Percentiles rank a stretch among this genome's conserved stretches.
Evolutionary conservation across 2,113 vertebrate species (phyloP).

Genomic region (Piprites chloris): DNA sequence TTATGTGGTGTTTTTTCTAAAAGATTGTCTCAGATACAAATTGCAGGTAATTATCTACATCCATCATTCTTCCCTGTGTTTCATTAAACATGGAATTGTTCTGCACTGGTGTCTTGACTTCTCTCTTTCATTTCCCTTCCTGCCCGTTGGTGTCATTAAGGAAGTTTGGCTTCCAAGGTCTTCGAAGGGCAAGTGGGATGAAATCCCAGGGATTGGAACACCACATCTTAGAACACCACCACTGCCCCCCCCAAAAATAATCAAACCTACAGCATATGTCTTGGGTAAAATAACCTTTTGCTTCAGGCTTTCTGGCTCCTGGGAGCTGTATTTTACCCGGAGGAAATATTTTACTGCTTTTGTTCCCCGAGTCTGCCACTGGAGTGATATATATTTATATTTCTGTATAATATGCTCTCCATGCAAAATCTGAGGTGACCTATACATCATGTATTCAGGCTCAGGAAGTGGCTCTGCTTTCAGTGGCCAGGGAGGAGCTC

Average conservation of each 20-base stretch:
- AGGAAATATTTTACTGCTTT: constrained; percentile 60
- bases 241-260: not conserved
- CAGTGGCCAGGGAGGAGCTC: not conserved
- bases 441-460: not conserved
- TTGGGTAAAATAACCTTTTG: constrained; percentile 61
- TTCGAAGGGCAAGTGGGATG: not conserved
- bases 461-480: not conserved
- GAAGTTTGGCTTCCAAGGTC: not conserved
- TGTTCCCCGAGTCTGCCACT: constrained; percentile 14
- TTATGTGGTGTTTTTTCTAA: not conserved
- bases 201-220: not conserved
- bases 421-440: constrained; percentile 24
- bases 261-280: constrained; percentile 28
- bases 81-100: not conserved
- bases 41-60: constrained; percentile 39
- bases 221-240: not conserved
- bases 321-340: constrained; percentile 58
- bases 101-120: not conserved
- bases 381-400: not conserved
- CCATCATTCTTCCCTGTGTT: constrained; percentile 17
- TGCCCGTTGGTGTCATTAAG: not conserved
- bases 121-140: not conserved
- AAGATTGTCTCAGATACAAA: constrained; percentile 2
- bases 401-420: constrained; percentile 13
- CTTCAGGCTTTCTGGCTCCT: constrained; percentile 49